phyloP scores from a whole-genome alignment of 2,888 invertebrate species.

The Hirtodrosophila alboralis region DNA sequence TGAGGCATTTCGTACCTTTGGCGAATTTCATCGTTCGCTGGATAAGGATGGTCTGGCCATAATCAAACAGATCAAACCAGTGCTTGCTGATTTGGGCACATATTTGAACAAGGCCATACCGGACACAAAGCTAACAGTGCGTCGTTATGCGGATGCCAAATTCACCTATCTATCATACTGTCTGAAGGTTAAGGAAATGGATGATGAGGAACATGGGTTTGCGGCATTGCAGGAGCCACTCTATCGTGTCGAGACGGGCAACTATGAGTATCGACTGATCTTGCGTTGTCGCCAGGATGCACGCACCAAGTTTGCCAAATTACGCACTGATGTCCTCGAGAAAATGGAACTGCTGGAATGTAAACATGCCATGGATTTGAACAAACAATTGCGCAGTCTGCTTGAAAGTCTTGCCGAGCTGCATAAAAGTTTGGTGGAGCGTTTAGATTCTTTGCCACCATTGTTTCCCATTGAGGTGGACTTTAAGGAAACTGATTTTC shows the following conservation, averaged over 20 bases:
- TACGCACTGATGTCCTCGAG: slow-evolving; percentile 95
- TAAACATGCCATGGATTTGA: slow-evolving; percentile 98
- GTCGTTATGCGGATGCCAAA: slow-evolving; percentile 99
- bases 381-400: slow-evolving; percentile 92
- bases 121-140: slow-evolving; percentile 97
- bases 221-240: slow-evolving; percentile 96
- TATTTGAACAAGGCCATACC: slow-evolving; percentile 99
- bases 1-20: slow-evolving; percentile 97
- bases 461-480: slow-evolving; percentile 99
- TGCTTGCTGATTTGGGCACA: slow-evolving; percentile 96
- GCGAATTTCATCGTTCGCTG: slow-evolving; percentile 95
- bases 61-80: slow-evolving; percentile 96
- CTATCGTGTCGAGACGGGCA: slow-evolving; percentile 99
- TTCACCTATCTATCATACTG: slow-evolving; percentile 99
- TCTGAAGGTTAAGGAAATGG: slow-evolving; percentile 99
- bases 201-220: slow-evolving; percentile 98
- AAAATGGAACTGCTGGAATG: slow-evolving; percentile 98
- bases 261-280: slow-evolving; percentile 98
- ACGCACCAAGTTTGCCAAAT: slow-evolving; percentile 91
- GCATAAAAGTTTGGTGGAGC: slow-evolving; percentile 89
- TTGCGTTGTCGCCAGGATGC: slow-evolving; percentile 98
- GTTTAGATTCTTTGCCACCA: slow-evolving; percentile 89
- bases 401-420: slow-evolving; percentile 92
- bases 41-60: slow-evolving; percentile 95
- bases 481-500: slow-evolving; percentile 95